Evolutionary conservation across 2,888 invertebrate species (phyloP), one percentile per base, ranked within the genome.

Genomic region (Drosophila dives): DNA sequence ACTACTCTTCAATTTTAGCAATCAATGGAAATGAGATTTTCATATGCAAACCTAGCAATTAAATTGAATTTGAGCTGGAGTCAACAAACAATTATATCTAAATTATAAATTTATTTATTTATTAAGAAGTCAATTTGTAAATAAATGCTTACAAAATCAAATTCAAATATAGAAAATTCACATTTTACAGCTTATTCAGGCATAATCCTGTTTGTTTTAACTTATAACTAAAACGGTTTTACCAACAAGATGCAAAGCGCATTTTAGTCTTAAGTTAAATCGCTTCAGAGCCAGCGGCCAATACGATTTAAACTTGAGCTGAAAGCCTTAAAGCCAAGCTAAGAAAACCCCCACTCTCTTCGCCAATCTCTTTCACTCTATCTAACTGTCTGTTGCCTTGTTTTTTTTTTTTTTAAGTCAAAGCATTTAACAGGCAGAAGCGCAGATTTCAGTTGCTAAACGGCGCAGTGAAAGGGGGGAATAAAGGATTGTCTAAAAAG

Each of bases 211-310:
- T 11, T 12, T 42, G 40, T n/a, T 40, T 40, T 26, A 29, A n/a
- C 26, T 11, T 3, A 10, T 11, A 29, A 50, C 29, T 49, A 5
- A 17, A 11, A 17, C 11, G 26, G 26, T 5, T 26, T 11, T 26
- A 11, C 5, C 8, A n/a, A 38, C 51, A 40, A 64, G 40, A 64
- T 54, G 49, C 51, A 50, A 74, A 86, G 70, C 75, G 38, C 51
- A 59, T 75, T 75, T 69, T 33, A 66, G 81, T 72, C 58, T 73
- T 80, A 72, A 69, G 74, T 85, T 85, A 85, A 75, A 66, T 51
- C 53, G 51, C 40, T 68, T 70, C 64, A 64, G 60, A 55, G 70
- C 84, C 66, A 26, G 40, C 26, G 66, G 68, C 63, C 63, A 71
- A 62, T 50, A 50, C 36, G 48, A 53, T 23, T 61, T 40, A 40